Evolutionary conservation across 2,888 invertebrate species (phyloP).

Genomic region (Seira sanloemensis): DNA sequence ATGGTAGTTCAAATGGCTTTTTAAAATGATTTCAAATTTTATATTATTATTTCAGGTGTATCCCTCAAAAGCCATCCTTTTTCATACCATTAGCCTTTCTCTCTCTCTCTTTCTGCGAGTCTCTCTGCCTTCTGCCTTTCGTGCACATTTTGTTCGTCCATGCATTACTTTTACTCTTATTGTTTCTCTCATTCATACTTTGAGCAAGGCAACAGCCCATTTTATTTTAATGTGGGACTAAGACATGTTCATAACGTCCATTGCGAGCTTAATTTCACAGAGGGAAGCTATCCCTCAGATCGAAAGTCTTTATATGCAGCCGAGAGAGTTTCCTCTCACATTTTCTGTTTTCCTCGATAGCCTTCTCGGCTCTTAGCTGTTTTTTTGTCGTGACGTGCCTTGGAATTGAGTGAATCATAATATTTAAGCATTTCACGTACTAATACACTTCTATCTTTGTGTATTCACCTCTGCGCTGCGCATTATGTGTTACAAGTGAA

Average conservation of each 20-base stretch:
- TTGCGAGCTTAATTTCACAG: slow-evolving; percentile 60
- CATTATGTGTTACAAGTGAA: background rate
- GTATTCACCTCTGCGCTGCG: background rate
- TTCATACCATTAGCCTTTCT: slow-evolving; percentile 25
- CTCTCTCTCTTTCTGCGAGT: background rate
- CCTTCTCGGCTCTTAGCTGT: background rate
- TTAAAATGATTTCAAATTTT: slow-evolving; percentile 56
- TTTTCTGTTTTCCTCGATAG: too few relatives aligned
- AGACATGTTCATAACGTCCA: slow-evolving; percentile 59
- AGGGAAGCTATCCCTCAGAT: slow-evolving; percentile 56
- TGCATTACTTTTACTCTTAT: slow-evolving; percentile 27
- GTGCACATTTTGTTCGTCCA: background rate
- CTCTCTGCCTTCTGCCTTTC: background rate
- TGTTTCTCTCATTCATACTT: slow-evolving; percentile 46
- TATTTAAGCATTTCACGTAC: slow-evolving; percentile 64
- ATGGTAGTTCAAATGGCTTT: slow-evolving; percentile 51
- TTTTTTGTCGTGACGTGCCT: slow-evolving; percentile 53
- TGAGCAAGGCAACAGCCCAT: slow-evolving; percentile 24
- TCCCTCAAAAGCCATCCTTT: background rate
- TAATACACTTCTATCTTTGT: slow-evolving; percentile 50
- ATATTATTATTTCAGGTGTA: slow-evolving; percentile 26
- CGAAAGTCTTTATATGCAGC: background rate
- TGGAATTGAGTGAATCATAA: slow-evolving; percentile 64
- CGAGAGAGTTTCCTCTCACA: too few relatives aligned
- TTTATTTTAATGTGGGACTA: slow-evolving; percentile 59